Conservation (phyloP, 2,888 invertebrate genomes). For the Ectobius pallidus region DNA sequence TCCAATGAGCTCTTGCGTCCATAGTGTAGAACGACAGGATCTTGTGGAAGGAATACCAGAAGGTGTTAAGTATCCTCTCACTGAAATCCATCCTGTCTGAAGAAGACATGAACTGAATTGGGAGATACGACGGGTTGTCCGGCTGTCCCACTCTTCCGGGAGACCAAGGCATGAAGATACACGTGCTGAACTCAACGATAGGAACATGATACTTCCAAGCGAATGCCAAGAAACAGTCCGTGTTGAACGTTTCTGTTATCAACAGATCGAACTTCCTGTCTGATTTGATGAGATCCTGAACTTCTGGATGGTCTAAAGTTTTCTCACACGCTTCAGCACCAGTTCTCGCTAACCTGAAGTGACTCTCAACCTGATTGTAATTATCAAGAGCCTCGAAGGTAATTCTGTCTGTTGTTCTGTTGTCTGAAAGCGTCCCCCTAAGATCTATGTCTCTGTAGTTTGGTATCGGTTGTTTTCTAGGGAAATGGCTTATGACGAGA, state of each 20-base stretch:
- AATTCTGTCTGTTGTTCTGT: constrained; percentile 19
- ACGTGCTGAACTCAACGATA: constrained; percentile 40
- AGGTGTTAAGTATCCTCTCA: constrained; percentile 47
- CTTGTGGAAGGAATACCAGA: background rate
- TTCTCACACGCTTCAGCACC: constrained; percentile 1
- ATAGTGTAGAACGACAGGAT: constrained; percentile 26
- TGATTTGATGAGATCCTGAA: constrained; percentile 17
- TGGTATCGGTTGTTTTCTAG: constrained; percentile 52
- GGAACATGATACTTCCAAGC: constrained; percentile 45
- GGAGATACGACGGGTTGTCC: constrained; percentile 46
- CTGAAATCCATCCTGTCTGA: constrained; percentile 47
- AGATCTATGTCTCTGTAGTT: constrained; percentile 50
- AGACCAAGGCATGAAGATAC: constrained; percentile 41
- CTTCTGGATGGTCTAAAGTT: background rate
- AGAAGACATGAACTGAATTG: constrained; percentile 46
- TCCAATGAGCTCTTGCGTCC: constrained; percentile 50
- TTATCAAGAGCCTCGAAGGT: background rate
- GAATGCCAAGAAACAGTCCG: constrained; percentile 48
- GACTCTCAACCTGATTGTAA: background rate
- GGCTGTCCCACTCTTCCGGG: constrained; percentile 44
- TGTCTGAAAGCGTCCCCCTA: background rate
- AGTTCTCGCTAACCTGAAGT: constrained; percentile 12
- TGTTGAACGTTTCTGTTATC: constrained; percentile 47
- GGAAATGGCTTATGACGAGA: constrained; percentile 57
- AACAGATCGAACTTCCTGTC: constrained; percentile 46